A percentile compares a stretch with the other conserved stretches of the same genome.
phyloP scores from a whole-genome alignment of 1,140 invertebrate species.

The Caenorhabditis elegans region WBcel235 BX284606.5:10912501-10913000 shows the following conservation, averaged over 20 bases:
- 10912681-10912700: background rate
- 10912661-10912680: background rate
- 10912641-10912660: constrained; percentile 4
- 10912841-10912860: background rate
- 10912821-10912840: background rate
- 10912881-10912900: background rate
- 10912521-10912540: no score
- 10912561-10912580: no score
- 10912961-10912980: constrained; percentile 17
- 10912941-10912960: constrained; percentile 1
- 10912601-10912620: no score
- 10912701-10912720: background rate
- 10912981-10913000: background rate
- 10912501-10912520: background rate
- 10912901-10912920: background rate
- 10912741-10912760: constrained; percentile 19
- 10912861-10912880: background rate
- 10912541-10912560: no score
- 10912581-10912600: no score
- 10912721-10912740: background rate
- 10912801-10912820: background rate
- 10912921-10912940: no score
- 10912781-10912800: background rate
- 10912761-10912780: background rate
- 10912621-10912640: no score